These are phyloP conservation scores for Limnephilus lunatus DNA, from an alignment of 2,888 invertebrate genomes.

Conservation along the genomic window DNA sequence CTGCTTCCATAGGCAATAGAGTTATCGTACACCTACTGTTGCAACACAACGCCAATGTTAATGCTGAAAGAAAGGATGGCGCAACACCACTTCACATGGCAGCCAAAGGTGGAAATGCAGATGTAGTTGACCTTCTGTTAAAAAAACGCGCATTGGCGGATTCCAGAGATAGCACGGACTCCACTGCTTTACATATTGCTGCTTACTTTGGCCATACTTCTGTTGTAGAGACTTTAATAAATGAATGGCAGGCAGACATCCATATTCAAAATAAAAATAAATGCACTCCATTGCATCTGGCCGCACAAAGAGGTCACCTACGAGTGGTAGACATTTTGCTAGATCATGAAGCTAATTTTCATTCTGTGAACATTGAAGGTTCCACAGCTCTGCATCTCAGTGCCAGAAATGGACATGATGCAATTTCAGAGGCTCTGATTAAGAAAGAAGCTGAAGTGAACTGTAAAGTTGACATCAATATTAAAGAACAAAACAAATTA, in stretches of 20 bases:
- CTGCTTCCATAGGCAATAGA: not conserved
- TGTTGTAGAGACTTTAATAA: not conserved
- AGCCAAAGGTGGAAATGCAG: not conserved
- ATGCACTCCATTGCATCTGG: conserved; percentile 9
- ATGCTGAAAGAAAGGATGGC: not conserved
- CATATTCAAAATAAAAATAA: not conserved
- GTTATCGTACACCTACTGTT: not conserved
- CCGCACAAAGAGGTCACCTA: not conserved
- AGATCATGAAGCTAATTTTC: not conserved
- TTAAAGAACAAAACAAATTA: no score
- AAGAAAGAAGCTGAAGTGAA: not conserved
- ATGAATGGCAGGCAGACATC: not conserved
- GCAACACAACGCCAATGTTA: not conserved
- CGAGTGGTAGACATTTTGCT: not conserved
- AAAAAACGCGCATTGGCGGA: not conserved
- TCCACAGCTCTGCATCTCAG: not conserved
- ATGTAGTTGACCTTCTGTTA: not conserved
- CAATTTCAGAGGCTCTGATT: not conserved
- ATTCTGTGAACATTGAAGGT: not conserved
- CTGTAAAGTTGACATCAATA: no score
- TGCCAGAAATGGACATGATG: not conserved
- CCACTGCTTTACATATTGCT: not conserved
- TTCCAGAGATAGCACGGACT: not conserved
- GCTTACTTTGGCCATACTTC: not conserved
- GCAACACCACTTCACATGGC: not conserved